These are phyloP conservation scores for Tenodera sinensis DNA, from an alignment of 2,888 invertebrate species.

Conservation along the genomic window DNA sequence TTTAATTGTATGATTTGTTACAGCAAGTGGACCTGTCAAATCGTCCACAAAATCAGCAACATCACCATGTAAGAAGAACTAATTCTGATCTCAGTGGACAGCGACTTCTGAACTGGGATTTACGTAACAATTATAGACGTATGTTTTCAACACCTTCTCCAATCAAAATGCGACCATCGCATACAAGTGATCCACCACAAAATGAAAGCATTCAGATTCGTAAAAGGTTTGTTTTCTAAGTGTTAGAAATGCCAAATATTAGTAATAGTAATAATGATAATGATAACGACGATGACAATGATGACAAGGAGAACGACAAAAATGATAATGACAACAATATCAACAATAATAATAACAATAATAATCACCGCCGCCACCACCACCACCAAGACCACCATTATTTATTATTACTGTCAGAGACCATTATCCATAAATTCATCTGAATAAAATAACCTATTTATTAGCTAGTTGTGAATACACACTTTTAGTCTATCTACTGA, in stretches of 20 bases:
- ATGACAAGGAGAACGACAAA: no score
- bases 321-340: no score
- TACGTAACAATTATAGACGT: slow-evolving; percentile 44
- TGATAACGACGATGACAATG: no score
- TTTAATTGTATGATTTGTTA: neutral
- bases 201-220: neutral
- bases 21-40: slow-evolving; percentile 47
- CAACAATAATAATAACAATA: no score
- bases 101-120: slow-evolving; percentile 53
- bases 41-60: slow-evolving; percentile 37
- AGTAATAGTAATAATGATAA: no score
- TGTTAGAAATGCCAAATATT: neutral
- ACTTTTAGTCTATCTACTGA: no score
- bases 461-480: no score
- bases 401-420: no score
- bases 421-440: no score
- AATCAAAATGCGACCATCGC: slow-evolving; percentile 48
- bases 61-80: slow-evolving; percentile 52
- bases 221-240: neutral
- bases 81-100: slow-evolving; percentile 58
- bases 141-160: slow-evolving; percentile 51
- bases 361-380: no score
- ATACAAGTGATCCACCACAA: slow-evolving; percentile 42
- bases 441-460: no score
- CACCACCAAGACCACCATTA: no score